Conservation (phyloP, 2,113 vertebrate species). For the Tenrec ecaudatus region DNA sequence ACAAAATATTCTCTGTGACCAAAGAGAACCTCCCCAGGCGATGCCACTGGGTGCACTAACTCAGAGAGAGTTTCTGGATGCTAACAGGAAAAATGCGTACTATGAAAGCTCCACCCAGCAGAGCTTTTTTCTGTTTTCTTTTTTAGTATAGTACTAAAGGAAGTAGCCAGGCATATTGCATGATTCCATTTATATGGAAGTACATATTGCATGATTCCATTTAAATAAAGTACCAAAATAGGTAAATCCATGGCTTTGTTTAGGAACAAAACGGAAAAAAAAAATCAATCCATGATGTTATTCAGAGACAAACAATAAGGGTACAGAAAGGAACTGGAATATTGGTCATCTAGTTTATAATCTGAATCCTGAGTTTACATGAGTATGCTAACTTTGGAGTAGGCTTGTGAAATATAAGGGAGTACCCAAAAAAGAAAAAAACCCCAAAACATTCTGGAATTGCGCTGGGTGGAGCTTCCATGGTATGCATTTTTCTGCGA, state of each 20-base stretch:
- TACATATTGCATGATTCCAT: conserved; percentile 4
- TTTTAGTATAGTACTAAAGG: background rate
- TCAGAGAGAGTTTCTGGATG: too few species aligned
- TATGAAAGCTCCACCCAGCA: too few species aligned
- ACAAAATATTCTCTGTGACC: too few species aligned
- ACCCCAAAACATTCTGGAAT: too few species aligned
- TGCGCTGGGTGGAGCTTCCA: too few species aligned
- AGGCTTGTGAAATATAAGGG: background rate
- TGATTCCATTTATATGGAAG: conserved; percentile 37
- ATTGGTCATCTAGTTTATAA: background rate
- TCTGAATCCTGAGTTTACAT: background rate
- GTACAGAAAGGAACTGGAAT: background rate
- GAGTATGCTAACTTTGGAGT: background rate
- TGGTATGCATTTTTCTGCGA: too few species aligned
- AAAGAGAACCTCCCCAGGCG: too few species aligned
- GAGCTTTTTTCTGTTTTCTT: too few species aligned
- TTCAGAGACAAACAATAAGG: background rate
- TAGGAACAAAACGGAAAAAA: background rate
- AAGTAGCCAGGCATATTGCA: background rate
- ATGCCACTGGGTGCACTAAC: too few species aligned
- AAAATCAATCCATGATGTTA: background rate
- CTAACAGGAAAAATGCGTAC: too few species aligned
- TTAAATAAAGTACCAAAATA: background rate
- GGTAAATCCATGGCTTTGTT: background rate
- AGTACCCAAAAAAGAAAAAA: too few species aligned